These are phyloP conservation scores for Echinometra lucunter DNA, from an alignment of 53 echinoderm and acorn worm species.

Conservation along the genomic window DNA sequence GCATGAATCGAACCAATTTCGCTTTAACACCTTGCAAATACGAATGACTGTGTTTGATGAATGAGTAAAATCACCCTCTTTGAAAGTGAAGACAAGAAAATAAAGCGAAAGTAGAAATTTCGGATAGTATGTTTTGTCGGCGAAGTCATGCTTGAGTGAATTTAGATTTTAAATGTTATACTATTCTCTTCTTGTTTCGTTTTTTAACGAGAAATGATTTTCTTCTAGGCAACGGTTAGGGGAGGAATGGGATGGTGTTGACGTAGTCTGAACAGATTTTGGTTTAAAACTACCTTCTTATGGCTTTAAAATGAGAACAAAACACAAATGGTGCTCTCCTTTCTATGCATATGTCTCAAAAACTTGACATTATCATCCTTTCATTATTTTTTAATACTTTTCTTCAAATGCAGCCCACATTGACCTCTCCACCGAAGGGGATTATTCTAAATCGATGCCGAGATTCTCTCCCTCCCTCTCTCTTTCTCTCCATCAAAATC, in stretches of 20 bases:
- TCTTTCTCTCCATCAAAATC: slow-evolving; percentile 1
- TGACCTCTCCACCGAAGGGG: not conserved
- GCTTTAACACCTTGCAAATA: not conserved
- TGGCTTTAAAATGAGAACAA: not conserved
- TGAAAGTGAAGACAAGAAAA: not conserved
- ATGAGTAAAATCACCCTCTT: not conserved
- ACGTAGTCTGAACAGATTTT: not conserved
- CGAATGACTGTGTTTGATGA: not conserved
- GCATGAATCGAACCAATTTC: not conserved
- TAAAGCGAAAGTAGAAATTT: no score
- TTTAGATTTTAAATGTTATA: no score
- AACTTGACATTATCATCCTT: not conserved
- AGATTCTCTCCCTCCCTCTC: not conserved
- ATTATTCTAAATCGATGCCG: not conserved
- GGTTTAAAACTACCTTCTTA: not conserved
- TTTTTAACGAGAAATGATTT: no score
- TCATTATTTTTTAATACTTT: not conserved
- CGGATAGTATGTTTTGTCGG: no score
- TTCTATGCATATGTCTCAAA: not conserved
- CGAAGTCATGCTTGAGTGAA: no score
- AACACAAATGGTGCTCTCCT: not conserved
- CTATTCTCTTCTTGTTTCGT: no score
- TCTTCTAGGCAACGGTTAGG: not conserved
- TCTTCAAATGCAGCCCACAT: not conserved
- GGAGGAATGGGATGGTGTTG: not conserved